These are phyloP conservation scores for Lacerta bilineata DNA, from an alignment of 2,797 vertebrate genomes.

Conservation along the genomic window DNA sequence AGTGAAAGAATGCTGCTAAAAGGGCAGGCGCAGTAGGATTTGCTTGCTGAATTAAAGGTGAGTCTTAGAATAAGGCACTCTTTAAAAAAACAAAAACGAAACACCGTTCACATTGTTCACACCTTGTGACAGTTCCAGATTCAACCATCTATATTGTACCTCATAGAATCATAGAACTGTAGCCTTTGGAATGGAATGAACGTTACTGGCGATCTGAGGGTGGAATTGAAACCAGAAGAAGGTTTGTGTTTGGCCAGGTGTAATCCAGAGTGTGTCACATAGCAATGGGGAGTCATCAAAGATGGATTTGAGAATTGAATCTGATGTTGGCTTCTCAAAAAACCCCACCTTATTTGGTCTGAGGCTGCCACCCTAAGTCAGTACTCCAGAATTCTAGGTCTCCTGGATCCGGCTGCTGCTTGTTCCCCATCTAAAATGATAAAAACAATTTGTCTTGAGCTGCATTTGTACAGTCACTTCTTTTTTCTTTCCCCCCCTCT, in stretches of 20 bases:
- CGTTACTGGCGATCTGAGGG: neutral
- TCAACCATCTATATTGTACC: neutral
- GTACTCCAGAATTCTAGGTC: neutral
- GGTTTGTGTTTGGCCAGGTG: neutral
- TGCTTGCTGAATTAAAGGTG: constrained; percentile 22
- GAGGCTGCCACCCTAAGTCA: neutral
- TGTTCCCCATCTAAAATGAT: neutral
- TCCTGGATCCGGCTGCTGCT: neutral
- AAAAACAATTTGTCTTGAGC: neutral
- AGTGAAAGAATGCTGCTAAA: neutral
- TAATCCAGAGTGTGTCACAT: neutral
- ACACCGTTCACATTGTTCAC: neutral
- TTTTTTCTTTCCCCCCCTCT: neutral
- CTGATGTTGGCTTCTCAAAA: neutral
- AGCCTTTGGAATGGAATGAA: neutral
- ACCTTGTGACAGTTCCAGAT: neutral
- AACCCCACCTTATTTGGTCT: neutral
- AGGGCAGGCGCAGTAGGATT: neutral
- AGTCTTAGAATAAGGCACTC: neutral
- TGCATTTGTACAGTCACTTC: neutral
- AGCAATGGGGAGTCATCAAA: neutral
- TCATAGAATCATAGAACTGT: neutral
- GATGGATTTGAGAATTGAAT: neutral
- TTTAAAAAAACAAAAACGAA: neutral
- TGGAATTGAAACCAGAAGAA: neutral